Base-by-base conservation (phyloP, 2,888 invertebrate species). In the Sarcophaga variegata region DNA sequence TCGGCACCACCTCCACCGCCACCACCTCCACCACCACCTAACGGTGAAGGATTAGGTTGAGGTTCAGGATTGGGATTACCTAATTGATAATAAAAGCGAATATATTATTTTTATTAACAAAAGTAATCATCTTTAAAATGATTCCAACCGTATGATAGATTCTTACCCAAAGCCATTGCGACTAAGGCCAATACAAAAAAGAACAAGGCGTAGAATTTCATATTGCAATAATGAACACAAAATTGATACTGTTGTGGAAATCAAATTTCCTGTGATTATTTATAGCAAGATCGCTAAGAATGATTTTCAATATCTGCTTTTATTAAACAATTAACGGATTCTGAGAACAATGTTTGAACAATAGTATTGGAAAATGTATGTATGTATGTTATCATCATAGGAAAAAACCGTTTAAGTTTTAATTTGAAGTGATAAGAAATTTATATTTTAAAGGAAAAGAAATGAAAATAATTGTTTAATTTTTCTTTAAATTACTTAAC, bases 11-110 rank as follows among this genome's bases (percentile, higher is more conserved):
- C 86, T n/a, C 86, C 83, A 17, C 83, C 83, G 11, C 86, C 83
- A 22, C 87, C 87, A 11, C 84, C 87, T 25, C 88, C 88, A 27
- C 86, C 86, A 10, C 85, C 88, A 3, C 74, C 78, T 37, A 83
- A 74, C 12, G 85, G 84, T 70, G 74, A 60, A 83, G 87, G 88
- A 71, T 79, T 66, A 3, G 84, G 84, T 47, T 81, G 63, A 63
- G 78, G 54, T 70, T 78, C 74, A 8, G 85, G 78, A 72, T 74
- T 72, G 12, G 81, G 72, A 74, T 83, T 83, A 17, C 27, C 70
- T 70, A 37, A 37, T 37, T 37, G 37, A 37, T 37, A 37, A 37
- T 37, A 37, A 37, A 0, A 3, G 67, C 4, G 12, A 63, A n/a
- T 25, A 20, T 72, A 6, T 5, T 20, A 2, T 72, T 37, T 6